Base-by-base conservation (phyloP, 2,888 invertebrate species). In the Diarsia brunnea region DNA sequence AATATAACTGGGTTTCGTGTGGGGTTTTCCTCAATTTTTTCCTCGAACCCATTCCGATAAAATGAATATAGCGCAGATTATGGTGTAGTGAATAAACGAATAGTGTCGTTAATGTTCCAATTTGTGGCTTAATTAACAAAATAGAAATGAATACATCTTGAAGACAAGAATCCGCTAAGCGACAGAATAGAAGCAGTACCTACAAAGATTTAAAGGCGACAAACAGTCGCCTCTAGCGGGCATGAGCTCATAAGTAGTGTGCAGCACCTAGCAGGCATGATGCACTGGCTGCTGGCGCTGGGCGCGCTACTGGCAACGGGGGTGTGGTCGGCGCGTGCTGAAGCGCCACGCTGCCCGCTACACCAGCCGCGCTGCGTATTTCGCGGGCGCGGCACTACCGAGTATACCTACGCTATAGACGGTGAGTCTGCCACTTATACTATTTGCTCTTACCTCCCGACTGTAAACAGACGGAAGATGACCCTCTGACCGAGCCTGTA, bases 1-100 rank as follows among this genome's bases (percentile, higher is more conserved):
- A 19, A 27, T 16, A n/a, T n/a, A n/a, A 38, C 19, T 43, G 53
- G 65, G 64, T 81, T 74, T 77, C 21, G 66, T 65, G n/a, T 72
- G 55, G 80, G 72, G 51, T 79, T 82, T 82, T 84, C 81, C 82
- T 75, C 53, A 84, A 5, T 60, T 73, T 70, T 76, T 75, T 84
- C 80, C 84, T 76, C 14, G 21, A 49, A 73, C 61, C n/a, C 14
- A n/a, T 63, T 82, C 24, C 11, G 27, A 60, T 60, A 71, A 47
- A 71, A 60, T 21, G 21, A 68, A 21, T 27, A 27, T n/a, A 60
- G 43, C 31, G 43, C 49, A 74, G 66, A 78, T 55, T 74, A 63
- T 31, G 7, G 11, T 63, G 14, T 81, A 81, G 60, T 81, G 31
- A 74, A 55, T 49, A 43, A 21, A 74, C 45, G 19, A 47, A 60